A percentile compares a stretch with the other conserved stretches of the same genome.
Evolutionary conservation across 2,888 invertebrate species (phyloP).

Genomic region (Elmis aenea): DNA sequence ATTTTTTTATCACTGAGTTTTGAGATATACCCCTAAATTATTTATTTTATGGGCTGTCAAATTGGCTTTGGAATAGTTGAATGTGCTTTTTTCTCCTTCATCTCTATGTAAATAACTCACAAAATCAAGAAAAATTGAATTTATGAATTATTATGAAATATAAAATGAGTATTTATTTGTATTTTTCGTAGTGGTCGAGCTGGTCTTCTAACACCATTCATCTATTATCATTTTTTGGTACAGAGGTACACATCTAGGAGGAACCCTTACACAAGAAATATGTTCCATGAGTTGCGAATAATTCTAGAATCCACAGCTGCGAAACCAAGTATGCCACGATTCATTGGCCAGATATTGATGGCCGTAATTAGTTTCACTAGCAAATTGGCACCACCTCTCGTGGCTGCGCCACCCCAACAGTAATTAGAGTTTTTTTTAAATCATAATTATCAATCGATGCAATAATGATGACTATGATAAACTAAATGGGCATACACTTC

Average conservation of each 20-base stretch:
- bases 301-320: conserved; percentile 63
- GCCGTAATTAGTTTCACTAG: conserved; percentile 65
- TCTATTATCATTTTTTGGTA: conserved; percentile 94
- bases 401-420: conserved; percentile 36
- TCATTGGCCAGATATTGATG: conserved; percentile 57
- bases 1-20: too few species aligned
- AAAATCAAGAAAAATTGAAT: too few species aligned
- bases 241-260: conserved; percentile 90
- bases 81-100: too few species aligned
- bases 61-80: too few species aligned
- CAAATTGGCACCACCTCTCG: conserved; percentile 69
- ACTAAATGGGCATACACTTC: too few species aligned
- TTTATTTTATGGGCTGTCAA: too few species aligned
- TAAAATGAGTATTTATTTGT: background rate
- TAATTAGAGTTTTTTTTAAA: conserved; percentile 21
- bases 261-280: conserved; percentile 92
- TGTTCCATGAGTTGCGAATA: conserved; percentile 82
- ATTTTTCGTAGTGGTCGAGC: conserved; percentile 73
- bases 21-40: too few species aligned
- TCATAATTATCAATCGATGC: background rate
- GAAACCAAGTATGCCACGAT: conserved; percentile 64
- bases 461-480: too few species aligned
- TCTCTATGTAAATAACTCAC: too few species aligned
- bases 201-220: conserved; percentile 86
- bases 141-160: background rate